Evolutionary conservation across 2,797 vertebrate species (phyloP), one percentile per base, ranked within the genome.

Genomic region (Eulemur rubriventer): DNA sequence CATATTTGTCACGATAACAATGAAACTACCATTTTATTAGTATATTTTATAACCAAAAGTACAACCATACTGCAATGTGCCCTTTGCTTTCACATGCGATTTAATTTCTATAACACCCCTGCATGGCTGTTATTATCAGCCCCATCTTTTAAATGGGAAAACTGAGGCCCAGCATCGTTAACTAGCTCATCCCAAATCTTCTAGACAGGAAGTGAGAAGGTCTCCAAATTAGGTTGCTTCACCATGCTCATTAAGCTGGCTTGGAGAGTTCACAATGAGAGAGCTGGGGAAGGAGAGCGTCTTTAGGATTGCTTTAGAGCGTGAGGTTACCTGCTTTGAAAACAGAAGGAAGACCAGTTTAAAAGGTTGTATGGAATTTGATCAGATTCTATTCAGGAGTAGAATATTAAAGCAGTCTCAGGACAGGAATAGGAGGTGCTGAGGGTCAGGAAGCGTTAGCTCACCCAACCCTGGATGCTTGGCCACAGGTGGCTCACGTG

Each of bases 261-360:
- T 61, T 6, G 41, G 72, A 46, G 18, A 48, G 17, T 52, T 81
- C 59, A 18, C 9, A 28, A 14, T 38, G 22, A 65, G 46, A 10
- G 59, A 13, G 28, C 1, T 35, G 9, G 24, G 10, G 26, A 52
- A 43, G 26, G 14, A 41, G 7, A 43, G 9, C 0, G 0, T 57
- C n/a, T 57, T n/a, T 8, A 1, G 1, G 4, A 4, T 18, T 30
- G 20, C 55, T 73, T 48, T 12, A 26, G 79, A 75, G 89, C 70
- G 61, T 6, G 26, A 67, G 61, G 46, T 13, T 16, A 20, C 4
- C 13, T 28, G 14, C 55, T 57, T 83, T 17, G 13, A 24, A 57
- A 38, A 50, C 4, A n/a, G 46, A 63, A 24, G 35, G 17, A 35
- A 46, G 50, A 35, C 46, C 30, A 4, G 4, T 35, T 52, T 61